Conservation (phyloP, 2,888 invertebrate species). For the Catocala nupta region DNA sequence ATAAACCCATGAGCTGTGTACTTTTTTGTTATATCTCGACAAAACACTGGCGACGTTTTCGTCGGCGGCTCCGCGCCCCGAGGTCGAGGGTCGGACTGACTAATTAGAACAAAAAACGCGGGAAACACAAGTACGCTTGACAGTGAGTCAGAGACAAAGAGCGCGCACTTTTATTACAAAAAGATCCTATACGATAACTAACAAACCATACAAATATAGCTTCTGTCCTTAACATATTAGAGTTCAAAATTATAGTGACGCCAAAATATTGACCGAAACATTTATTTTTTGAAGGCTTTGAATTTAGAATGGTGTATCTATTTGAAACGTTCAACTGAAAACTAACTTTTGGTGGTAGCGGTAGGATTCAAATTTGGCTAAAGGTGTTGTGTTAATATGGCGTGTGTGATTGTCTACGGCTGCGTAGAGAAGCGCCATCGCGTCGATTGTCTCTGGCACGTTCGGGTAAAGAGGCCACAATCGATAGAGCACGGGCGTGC, state of each 20-base stretch:
- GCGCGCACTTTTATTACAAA: constrained; percentile 68
- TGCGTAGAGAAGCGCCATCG: constrained; percentile 85
- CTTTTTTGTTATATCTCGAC: constrained; percentile 47
- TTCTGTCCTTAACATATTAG: constrained; percentile 53
- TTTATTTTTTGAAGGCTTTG: constrained; percentile 68
- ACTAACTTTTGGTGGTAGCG: constrained; percentile 27
- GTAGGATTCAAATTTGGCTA: constrained; percentile 44
- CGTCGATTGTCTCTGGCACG: constrained; percentile 86
- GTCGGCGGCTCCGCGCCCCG: constrained; percentile 47
- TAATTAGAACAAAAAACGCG: constrained; percentile 87
- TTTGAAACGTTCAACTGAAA: constrained; percentile 34
- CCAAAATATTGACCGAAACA: constrained; percentile 67
- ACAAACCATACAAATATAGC: constrained; percentile 46
- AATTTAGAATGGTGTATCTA: constrained; percentile 54
- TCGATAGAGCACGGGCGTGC: constrained; percentile 87
- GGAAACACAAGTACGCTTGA: constrained; percentile 86
- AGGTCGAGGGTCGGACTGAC: constrained; percentile 80
- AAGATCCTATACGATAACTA: constrained; percentile 67
- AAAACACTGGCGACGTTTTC: constrained; percentile 60
- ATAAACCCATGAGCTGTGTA: constrained; percentile 30
- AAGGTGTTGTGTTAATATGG: constrained; percentile 35
- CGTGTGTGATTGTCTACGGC: constrained; percentile 54
- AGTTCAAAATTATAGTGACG: constrained; percentile 60
- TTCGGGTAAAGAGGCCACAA: constrained; percentile 85
- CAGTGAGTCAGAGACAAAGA: constrained; percentile 86